These are phyloP conservation scores for Bucorvus abyssinicus DNA, from an alignment of 2,797 vertebrate genomes.

Conservation along the genomic window DNA sequence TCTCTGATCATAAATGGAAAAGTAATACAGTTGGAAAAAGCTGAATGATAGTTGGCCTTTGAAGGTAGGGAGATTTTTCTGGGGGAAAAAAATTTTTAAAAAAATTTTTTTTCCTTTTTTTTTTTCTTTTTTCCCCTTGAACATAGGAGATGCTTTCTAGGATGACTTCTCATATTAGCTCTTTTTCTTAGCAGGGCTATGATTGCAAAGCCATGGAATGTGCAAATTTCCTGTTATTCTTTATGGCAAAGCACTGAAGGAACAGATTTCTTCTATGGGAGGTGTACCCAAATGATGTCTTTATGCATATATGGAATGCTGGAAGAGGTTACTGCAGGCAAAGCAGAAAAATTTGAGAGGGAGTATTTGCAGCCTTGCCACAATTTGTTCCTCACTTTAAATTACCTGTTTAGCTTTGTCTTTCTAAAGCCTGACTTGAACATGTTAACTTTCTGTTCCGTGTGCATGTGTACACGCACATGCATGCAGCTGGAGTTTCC, in stretches of 20 bases:
- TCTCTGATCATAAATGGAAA: background rate
- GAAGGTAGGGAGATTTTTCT: background rate
- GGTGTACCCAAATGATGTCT: background rate
- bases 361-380: background rate
- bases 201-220: background rate
- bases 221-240: background rate
- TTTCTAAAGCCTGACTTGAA: background rate
- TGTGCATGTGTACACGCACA: background rate
- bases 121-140: background rate
- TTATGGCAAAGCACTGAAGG: background rate
- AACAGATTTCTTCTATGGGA: background rate
- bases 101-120: no score
- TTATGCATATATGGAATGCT: background rate
- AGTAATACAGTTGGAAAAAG: background rate
- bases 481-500: background rate
- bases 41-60: background rate
- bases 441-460: fast-evolving
- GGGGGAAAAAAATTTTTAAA: no score
- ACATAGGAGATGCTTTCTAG: background rate
- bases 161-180: background rate
- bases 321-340: background rate
- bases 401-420: background rate
- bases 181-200: background rate
- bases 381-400: background rate
- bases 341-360: background rate